A percentile compares a stretch with the other conserved stretches of the same genome.
These are phyloP conservation scores for Chelonia mydas DNA, from an alignment of 2,797 vertebrate species.

Conservation along the genomic window DNA sequence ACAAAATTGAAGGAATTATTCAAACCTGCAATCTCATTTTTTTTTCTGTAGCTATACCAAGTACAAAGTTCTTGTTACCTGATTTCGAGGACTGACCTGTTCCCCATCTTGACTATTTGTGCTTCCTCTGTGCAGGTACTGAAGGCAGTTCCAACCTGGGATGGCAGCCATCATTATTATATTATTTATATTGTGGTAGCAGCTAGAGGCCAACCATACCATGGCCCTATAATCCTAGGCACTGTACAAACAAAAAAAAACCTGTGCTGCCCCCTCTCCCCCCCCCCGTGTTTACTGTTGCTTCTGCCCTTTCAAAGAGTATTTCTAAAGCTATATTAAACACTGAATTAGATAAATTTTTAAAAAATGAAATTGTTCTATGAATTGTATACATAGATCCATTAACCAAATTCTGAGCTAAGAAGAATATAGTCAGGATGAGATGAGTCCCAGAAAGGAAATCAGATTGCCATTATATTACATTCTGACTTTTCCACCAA, in stretches of 20 bases:
- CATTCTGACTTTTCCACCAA: neutral
- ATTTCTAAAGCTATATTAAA: neutral
- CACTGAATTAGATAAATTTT: neutral
- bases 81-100: neutral
- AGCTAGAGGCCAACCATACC: neutral
- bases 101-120: neutral
- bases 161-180: neutral
- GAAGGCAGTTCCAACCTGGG: neutral
- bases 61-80: neutral
- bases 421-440: neutral
- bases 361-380: no score
- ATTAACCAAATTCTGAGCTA: neutral
- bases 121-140: neutral
- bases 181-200: neutral
- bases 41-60: neutral
- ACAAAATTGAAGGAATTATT: no score
- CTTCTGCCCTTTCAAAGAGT: neutral
- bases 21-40: no score
- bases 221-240: neutral
- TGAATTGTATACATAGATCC: neutral
- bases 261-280: neutral
- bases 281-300: neutral
- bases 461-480: rapidly evolving
- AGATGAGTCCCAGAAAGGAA: neutral
- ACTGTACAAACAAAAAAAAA: neutral